phyloP scores from a whole-genome alignment of 1,140 invertebrate species.

The Musca vetustissima region DNA sequence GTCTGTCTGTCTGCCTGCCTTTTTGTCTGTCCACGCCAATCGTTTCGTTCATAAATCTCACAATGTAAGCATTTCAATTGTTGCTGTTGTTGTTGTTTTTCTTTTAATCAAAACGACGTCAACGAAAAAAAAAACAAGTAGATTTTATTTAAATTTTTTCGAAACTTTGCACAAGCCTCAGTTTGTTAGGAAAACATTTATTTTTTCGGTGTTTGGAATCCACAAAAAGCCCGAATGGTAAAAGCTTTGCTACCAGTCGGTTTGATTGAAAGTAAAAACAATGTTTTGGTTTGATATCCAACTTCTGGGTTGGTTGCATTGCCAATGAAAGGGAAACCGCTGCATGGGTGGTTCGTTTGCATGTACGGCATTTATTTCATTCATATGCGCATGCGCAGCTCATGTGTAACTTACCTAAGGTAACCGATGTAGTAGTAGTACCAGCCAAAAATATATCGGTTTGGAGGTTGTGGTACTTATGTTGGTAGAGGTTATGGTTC shows the following conservation, averaged over 20 bases:
- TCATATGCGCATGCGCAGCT: constrained; percentile 5
- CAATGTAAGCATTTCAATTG: neutral
- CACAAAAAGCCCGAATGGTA: neutral
- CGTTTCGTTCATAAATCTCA: neutral
- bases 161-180: constrained; percentile 10
- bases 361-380: neutral
- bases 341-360: too few relatives aligned
- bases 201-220: neutral
- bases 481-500: too few relatives aligned
- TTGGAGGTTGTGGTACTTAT: too few relatives aligned
- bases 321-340: too few relatives aligned
- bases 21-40: neutral
- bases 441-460: too few relatives aligned
- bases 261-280: constrained; percentile 52
- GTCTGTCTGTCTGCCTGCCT: neutral
- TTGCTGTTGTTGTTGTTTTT: constrained; percentile 4
- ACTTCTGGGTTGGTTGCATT: too few relatives aligned
- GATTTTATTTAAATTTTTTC: constrained; percentile 8
- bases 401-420: neutral
- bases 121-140: neutral
- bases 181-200: neutral
- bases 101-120: too few relatives aligned
- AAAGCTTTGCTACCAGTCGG: constrained; percentile 10
- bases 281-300: neutral
- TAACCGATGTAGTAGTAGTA: too few relatives aligned